Evolutionary conservation across 2,888 invertebrate species (phyloP), one percentile per base, ranked within the genome.

Genomic region (Archaeoteleia sp.): DNA sequence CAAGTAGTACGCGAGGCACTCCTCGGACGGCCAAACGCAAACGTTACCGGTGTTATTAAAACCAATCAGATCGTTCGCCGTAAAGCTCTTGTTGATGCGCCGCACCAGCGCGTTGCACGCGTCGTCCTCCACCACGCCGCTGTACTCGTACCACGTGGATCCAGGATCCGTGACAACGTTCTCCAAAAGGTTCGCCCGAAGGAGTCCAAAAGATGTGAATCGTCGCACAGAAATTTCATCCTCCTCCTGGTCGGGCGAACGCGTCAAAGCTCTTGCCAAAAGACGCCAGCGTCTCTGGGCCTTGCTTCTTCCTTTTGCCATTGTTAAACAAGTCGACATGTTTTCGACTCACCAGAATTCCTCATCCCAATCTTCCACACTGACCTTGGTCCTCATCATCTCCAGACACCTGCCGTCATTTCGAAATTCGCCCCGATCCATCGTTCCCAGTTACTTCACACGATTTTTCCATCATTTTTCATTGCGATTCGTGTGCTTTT

Each of bases 41-140:
- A 93, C 89, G 82, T 93, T 93, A 35, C 93, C 93, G 0, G 93
- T 93, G 76, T 93, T 93, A 78, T 93, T 93, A 85, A 92, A 93
- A n/a, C 93, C 93, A 87, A 91, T 91, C 39, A 93, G 86, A 75
- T 93, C 91, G 76, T 88, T 89, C 10, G 91, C 91, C 0, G 91
- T 91, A 77, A 92, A 88, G 30, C 87, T 89, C 53, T 89, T 87
- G 58, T 88, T 88, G 43, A 90, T 83, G 72, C 90, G 89, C 23
- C 90, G 89, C 27, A 92, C 87, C 66, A 89, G 87, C 1, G 91
- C 86, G 14, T 82, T 86, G 76, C 87, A 90, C 51, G 88, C 86
- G 6, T 82, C 82, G 39, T 84, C 79, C 60, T 87, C 86, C 62
- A 90, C 77, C 40, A 80, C 76, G 68, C 88, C 86, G 30, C 87